Conservation (phyloP, 2,888 invertebrate genomes). For the Acanthosepion lycidas region DNA sequence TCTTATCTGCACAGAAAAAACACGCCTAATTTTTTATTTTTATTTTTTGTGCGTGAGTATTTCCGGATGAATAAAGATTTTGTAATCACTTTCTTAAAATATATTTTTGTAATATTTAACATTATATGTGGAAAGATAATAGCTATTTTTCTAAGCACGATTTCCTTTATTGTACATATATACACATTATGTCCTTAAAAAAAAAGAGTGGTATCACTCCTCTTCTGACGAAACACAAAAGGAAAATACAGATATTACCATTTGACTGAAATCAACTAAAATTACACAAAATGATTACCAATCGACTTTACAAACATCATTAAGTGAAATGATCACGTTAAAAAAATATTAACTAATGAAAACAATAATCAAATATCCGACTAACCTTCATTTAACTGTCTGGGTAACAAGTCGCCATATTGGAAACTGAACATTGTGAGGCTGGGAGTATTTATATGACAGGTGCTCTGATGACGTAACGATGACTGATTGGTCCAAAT, state of each 20-base stretch:
- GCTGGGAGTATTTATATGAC: constrained; percentile 20
- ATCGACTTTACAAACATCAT: neutral
- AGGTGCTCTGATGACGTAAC: neutral
- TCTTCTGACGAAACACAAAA: too few species aligned
- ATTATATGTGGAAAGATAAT: too few species aligned
- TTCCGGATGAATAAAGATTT: too few species aligned
- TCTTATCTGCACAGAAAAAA: too few species aligned
- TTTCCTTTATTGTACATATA: too few species aligned
- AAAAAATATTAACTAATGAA: neutral
- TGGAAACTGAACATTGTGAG: neutral
- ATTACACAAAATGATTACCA: neutral
- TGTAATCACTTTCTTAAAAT: too few species aligned
- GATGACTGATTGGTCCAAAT: neutral
- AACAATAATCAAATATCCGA: neutral
- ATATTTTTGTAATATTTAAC: too few species aligned
- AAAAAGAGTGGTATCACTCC: too few species aligned
- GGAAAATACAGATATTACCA: neutral
- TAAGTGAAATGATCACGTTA: neutral
- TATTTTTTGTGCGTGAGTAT: too few species aligned
- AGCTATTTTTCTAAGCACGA: too few species aligned
- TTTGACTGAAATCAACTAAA: neutral
- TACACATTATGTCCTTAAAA: too few species aligned
- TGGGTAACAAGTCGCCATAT: neutral
- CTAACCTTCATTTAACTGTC: neutral
- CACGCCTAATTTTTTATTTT: too few species aligned